Evolutionary conservation across 30 jellyfish, hydroid and myxozoan species (phyloP).

Genomic region (Cassiopea andromeda): DNA sequence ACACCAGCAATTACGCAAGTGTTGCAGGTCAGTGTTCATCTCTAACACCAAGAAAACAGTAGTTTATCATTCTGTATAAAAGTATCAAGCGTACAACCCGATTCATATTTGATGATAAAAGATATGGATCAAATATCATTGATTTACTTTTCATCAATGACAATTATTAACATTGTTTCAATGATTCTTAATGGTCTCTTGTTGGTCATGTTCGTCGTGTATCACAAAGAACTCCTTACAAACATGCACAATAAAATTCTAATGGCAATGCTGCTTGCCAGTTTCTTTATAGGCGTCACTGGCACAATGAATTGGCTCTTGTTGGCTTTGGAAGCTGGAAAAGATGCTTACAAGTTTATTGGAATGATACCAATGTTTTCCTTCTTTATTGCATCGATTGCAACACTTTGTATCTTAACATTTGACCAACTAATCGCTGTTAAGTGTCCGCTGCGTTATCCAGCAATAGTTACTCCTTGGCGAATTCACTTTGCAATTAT

Average conservation of each 20-base stretch:
- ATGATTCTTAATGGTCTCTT: conserved; percentile 12
- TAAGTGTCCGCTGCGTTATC: conserved; percentile 38
- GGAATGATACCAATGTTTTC: conserved; percentile 70
- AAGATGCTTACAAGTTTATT: conserved; percentile 12
- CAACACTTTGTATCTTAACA: conserved; percentile 42
- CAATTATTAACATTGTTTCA: conserved; percentile 20
- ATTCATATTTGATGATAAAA: not conserved
- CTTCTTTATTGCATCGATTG: conserved; percentile 28
- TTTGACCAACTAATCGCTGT: conserved; percentile 36
- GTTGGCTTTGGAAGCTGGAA: not conserved
- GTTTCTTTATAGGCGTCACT: conserved; percentile 39
- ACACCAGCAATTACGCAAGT: not conserved
- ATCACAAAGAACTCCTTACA: conserved; percentile 22
- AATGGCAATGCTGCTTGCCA: conserved; percentile 48
- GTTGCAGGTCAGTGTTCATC: not conserved
- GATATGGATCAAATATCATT: conserved; percentile 29
- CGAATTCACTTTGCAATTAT: conserved; percentile 11
- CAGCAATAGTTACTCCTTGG: conserved; percentile 33
- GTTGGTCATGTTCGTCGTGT: conserved; percentile 30
- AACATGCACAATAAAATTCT: conserved; percentile 42
- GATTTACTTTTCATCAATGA: conserved; percentile 19
- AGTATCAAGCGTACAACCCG: not conserved
- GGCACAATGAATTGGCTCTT: conserved; percentile 52
- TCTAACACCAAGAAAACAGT: not conserved
- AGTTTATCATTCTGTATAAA: not conserved